phyloP scores from a whole-genome alignment of 2,797 vertebrate genomes.

The Caiman crocodilus region DNA sequence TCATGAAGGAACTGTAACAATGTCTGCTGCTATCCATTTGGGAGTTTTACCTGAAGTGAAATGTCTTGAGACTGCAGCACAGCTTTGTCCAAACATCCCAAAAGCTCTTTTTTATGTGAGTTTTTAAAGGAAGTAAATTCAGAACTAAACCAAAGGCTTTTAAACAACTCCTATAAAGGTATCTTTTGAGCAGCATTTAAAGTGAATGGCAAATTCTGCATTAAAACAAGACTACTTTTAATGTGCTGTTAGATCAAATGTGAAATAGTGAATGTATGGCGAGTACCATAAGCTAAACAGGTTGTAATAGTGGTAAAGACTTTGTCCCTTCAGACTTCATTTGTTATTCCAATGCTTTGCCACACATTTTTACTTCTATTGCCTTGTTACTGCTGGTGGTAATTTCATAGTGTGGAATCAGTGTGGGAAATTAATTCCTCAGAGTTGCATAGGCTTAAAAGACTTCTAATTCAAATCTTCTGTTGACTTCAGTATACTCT shows the following conservation, averaged over 20 bases:
- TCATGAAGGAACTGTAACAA: neutral
- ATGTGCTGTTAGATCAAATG: neutral
- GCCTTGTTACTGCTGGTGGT: neutral
- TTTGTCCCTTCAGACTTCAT: neutral
- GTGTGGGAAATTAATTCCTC: neutral
- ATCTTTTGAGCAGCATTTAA: neutral
- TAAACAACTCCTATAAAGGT: neutral
- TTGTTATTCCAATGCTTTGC: neutral
- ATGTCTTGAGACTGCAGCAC: neutral
- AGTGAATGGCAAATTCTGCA: neutral
- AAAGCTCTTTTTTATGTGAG: neutral
- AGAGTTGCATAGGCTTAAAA: neutral
- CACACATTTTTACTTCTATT: neutral
- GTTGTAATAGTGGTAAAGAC: neutral
- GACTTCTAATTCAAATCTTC: neutral
- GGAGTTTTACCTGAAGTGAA: neutral
- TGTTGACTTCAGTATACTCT: neutral
- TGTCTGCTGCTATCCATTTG: neutral
- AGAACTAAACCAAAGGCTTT: conserved; percentile 8
- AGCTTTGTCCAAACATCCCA: neutral
- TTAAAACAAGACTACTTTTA: neutral
- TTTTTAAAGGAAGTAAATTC: conserved; percentile 6
- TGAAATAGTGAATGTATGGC: conserved; percentile 18
- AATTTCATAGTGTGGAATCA: neutral
- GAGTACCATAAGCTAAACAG: neutral